Base-by-base conservation (phyloP, 2,797 vertebrate genomes). In the Heteromormyrus szaboi region DNA sequence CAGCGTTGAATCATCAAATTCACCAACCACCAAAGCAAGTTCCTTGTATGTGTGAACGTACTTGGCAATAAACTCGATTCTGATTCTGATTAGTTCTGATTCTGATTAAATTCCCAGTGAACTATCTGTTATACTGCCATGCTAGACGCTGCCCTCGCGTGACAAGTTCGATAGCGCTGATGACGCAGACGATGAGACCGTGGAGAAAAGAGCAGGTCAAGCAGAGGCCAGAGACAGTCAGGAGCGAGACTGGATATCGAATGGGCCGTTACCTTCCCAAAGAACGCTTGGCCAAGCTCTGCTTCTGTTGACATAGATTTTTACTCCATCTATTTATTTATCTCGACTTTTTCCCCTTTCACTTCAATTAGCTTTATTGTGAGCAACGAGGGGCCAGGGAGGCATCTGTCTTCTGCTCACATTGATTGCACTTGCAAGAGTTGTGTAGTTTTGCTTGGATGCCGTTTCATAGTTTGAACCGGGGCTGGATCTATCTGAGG, bases 391-490 rank as follows among this genome's bases (percentile, higher is more conserved):
- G 62, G 87, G 88, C 84, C 79, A 88, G 48, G 87, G 90, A 91
- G 90, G 92, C 90, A 90, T 91, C 90, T 87, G 83, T 89, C 89
- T 90, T 85, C 19, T 29, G 44, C 56, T 65, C 51, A 37, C 19
- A 22, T 54, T 89, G 89, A 72, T 19, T 89, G 76, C 68, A 48
- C 59, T 81, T 84, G 88, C 86, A 85, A 4, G 7, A 41, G 79
- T 46, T 89, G 87, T 89, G 89, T 89, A 89, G 89, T 88, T 87
- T 87, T 89, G 86, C 89, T 90, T 88, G 85, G 88, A 86, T 53
- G 84, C 87, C 84, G 89, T 87, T 83, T 93, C 91, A 90, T 90
- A 89, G 88, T 89, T 90, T 72, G 59, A 46, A 19, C 44, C 2
- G 59, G 84, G 91, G 22, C 41, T 22, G 65, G 62, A 76, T 90